A percentile compares a stretch with the other conserved stretches of the same genome.
phyloP scores from a whole-genome alignment of 2,888 invertebrate genomes.

The Nomada ferruginata region DNA sequence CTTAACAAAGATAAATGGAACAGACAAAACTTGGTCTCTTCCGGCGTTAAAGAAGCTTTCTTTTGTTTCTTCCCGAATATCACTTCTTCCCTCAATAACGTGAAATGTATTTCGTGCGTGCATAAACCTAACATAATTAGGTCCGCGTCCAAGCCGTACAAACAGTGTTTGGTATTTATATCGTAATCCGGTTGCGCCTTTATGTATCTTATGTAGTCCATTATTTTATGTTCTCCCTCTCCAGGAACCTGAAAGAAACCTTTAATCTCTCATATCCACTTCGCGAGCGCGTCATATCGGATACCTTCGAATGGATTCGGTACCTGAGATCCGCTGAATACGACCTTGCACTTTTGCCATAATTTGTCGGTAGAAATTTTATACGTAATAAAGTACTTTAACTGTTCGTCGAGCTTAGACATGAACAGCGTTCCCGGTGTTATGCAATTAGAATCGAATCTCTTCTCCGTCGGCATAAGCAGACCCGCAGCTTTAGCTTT shows the following conservation, averaged over 20 bases:
- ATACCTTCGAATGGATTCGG: not conserved
- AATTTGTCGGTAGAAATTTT: slow-evolving; percentile 93
- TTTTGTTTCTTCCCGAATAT: slow-evolving; percentile 89
- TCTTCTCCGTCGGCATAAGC: slow-evolving; percentile 90
- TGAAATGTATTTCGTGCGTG: slow-evolving; percentile 98
- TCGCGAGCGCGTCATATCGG: not conserved
- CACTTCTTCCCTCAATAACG: slow-evolving; percentile 96
- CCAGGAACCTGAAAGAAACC: slow-evolving; percentile 91
- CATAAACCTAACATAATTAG: slow-evolving; percentile 98
- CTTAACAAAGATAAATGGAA: slow-evolving; percentile 96
- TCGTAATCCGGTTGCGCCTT: slow-evolving; percentile 94
- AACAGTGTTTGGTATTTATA: slow-evolving; percentile 96
- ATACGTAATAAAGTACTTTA: slow-evolving; percentile 93
- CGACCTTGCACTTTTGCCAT: slow-evolving; percentile 94
- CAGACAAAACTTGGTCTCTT: slow-evolving; percentile 96
- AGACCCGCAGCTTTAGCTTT: slow-evolving; percentile 92
- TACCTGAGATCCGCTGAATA: slow-evolving; percentile 97
- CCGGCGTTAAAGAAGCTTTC: slow-evolving; percentile 88
- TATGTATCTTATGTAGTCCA: slow-evolving; percentile 98
- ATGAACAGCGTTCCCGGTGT: slow-evolving; percentile 98
- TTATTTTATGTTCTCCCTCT: slow-evolving; percentile 99
- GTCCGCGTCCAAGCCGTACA: slow-evolving; percentile 99
- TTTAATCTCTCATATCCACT: not conserved
- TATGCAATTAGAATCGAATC: slow-evolving; percentile 99
- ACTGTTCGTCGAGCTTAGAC: slow-evolving; percentile 93